phyloP scores from a whole-genome alignment of 2,888 invertebrate species.

The Synergus itoensis region DNA sequence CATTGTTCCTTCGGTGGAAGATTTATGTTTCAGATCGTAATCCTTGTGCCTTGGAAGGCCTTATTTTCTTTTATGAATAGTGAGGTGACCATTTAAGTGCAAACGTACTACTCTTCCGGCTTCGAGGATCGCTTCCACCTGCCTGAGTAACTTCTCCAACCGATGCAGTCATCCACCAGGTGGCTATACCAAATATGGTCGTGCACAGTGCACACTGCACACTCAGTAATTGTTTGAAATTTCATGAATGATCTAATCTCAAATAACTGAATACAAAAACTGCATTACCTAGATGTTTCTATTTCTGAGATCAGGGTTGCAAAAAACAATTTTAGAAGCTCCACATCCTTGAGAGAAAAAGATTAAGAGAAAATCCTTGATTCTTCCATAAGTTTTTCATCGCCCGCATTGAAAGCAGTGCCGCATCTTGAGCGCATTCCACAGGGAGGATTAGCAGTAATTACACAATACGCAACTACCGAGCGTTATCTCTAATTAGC shows the following conservation, averaged over 20 bases:
- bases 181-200: slow-evolving; percentile 14
- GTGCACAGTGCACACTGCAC: neutral
- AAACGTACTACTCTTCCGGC: slow-evolving; percentile 27
- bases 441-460: neutral
- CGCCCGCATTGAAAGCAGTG: neutral
- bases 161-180: slow-evolving; percentile 18
- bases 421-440: neutral
- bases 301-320: slow-evolving; percentile 49
- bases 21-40: slow-evolving; percentile 32
- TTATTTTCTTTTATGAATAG: slow-evolving; percentile 36
- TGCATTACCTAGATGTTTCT: neutral
- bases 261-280: neutral
- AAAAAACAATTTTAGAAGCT: slow-evolving; percentile 51
- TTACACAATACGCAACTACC: neutral
- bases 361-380: too few species aligned
- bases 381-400: slow-evolving; percentile 39
- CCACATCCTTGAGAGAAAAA: slow-evolving; percentile 50
- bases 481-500: slow-evolving; percentile 1
- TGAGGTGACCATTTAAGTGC: slow-evolving; percentile 27
- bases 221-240: neutral
- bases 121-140: slow-evolving; percentile 13
- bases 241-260: neutral
- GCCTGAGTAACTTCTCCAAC: slow-evolving; percentile 21
- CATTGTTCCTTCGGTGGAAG: slow-evolving; percentile 26
- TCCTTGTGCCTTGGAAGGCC: slow-evolving; percentile 8